phyloP scores from a whole-genome alignment of 2,113 vertebrate species.

The Vulpes vulpes region DNA sequence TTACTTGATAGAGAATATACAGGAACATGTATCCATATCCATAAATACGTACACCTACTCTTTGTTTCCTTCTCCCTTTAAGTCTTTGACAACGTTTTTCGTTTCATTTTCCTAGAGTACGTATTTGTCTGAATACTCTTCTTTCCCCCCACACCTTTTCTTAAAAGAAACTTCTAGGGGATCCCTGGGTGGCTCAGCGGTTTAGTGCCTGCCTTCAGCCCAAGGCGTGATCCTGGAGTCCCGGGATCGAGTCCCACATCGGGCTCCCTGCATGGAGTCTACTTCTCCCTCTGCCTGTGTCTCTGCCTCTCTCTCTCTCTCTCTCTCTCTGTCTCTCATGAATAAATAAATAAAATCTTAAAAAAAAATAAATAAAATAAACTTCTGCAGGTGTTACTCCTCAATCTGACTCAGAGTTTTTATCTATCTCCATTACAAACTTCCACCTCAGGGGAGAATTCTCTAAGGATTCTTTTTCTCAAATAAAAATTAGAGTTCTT shows the following conservation, averaged over 20 bases:
- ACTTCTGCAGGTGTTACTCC: neutral
- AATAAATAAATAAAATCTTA: no score
- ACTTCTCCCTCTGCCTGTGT: no score
- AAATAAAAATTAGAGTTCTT: conserved; percentile 28
- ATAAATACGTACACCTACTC: neutral
- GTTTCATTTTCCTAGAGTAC: neutral
- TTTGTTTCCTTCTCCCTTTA: neutral
- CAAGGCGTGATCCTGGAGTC: no score
- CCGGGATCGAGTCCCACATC: no score
- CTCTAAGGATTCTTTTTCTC: neutral
- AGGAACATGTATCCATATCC: neutral
- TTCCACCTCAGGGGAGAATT: neutral
- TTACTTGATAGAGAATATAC: neutral
- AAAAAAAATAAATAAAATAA: no score
- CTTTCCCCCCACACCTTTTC: neutral
- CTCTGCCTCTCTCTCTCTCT: no score
- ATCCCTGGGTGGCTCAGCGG: no score
- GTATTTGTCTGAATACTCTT: neutral
- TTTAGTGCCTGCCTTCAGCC: no score
- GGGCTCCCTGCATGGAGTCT: no score
- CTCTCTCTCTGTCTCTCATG: no score
- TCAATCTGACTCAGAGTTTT: neutral
- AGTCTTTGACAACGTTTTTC: neutral
- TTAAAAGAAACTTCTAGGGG: neutral
- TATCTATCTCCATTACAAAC: neutral